These are phyloP conservation scores for Hanleya hanleyi DNA, from an alignment of 2,888 invertebrate genomes.

Conservation along the genomic window DNA sequence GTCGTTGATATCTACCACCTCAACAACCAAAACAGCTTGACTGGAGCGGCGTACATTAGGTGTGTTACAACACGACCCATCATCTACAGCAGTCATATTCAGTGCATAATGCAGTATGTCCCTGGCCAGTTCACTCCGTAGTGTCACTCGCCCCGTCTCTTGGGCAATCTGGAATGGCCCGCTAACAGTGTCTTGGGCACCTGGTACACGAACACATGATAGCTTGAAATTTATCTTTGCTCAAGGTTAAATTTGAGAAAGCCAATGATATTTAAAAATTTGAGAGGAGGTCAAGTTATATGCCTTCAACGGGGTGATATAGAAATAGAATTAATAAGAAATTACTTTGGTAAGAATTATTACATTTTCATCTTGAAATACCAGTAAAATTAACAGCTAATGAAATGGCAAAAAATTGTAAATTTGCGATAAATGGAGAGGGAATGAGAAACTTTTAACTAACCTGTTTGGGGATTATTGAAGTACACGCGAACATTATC, in stretches of 20 bases:
- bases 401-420: not conserved
- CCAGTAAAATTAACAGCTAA: no score
- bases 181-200: not conserved
- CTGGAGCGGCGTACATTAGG: constrained; percentile 87
- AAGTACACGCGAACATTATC: constrained; percentile 93
- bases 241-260: no score
- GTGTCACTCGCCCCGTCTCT: constrained; percentile 67
- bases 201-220: not conserved
- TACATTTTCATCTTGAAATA: no score
- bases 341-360: no score
- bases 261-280: no score
- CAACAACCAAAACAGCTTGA: constrained; percentile 95
- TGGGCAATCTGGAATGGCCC: constrained; percentile 69
- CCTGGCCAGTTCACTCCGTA: constrained; percentile 57
- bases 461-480: not conserved
- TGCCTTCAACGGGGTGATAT: no score
- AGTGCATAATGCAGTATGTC: constrained; percentile 83
- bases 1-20: constrained; percentile 97
- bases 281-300: no score
- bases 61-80: constrained; percentile 96
- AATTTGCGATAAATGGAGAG: not conserved
- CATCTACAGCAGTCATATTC: constrained; percentile 97
- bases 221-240: no score
- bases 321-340: no score
- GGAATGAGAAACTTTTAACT: not conserved